A percentile compares a stretch with the other conserved stretches of the same genome.
These are phyloP conservation scores for Sebastes nivosus DNA, from an alignment of 2,797 vertebrate species.

Conservation along the genomic window DNA sequence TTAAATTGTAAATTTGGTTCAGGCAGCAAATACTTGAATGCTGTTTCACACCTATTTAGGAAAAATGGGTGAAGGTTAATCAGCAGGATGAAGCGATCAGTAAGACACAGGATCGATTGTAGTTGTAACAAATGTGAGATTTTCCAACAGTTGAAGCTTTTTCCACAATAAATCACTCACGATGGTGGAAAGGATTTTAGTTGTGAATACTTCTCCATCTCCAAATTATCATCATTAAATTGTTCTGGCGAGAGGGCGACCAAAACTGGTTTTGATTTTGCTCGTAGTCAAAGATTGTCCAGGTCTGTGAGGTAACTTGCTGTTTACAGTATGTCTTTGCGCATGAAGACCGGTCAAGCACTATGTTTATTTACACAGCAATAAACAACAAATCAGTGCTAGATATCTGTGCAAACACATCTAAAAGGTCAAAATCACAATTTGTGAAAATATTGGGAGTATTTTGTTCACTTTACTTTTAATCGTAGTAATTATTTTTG, in stretches of 20 bases:
- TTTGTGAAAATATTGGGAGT: background rate
- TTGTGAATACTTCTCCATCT: background rate
- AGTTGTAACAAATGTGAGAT: background rate
- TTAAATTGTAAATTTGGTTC: background rate
- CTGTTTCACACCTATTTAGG: background rate
- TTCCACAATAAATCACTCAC: background rate
- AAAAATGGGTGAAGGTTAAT: background rate
- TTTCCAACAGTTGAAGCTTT: background rate
- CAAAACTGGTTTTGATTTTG: background rate
- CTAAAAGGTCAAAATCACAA: background rate
- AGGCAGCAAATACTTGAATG: background rate
- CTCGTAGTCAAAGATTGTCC: background rate
- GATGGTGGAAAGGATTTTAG: background rate
- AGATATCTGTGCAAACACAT: background rate
- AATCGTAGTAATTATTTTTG: background rate
- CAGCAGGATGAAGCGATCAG: background rate
- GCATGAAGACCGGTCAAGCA: background rate
- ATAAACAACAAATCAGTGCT: background rate
- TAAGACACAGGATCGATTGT: background rate
- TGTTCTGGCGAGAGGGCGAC: background rate
- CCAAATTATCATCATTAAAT: background rate
- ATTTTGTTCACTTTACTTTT: background rate
- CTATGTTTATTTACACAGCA: background rate
- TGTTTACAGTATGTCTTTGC: background rate
- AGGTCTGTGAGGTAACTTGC: background rate